These are phyloP conservation scores for Nemotelus pantherinus DNA, from an alignment of 2,888 invertebrate species.

Conservation along the genomic window DNA sequence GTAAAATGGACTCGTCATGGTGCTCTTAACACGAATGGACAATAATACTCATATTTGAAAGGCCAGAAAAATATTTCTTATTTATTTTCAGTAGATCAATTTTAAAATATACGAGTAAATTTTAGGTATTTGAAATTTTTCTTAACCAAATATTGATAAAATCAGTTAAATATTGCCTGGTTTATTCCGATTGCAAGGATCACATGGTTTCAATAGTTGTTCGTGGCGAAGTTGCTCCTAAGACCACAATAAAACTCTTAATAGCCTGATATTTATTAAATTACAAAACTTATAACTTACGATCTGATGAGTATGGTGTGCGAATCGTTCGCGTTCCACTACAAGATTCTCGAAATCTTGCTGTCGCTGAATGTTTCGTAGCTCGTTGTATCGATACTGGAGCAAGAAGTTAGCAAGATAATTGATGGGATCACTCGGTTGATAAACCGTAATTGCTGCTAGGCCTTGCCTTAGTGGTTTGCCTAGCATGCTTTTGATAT, in stretches of 20 bases:
- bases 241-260: neutral
- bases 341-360: conserved; percentile 48
- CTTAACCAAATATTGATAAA: neutral
- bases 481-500: conserved; percentile 44
- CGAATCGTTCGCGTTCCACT: conserved; percentile 34
- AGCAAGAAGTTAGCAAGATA: conserved; percentile 52
- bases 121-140: neutral
- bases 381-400: conserved; percentile 49
- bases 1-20: conserved; percentile 81
- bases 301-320: conserved; percentile 1
- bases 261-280: neutral
- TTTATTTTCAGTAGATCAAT: neutral
- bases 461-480: conserved; percentile 49
- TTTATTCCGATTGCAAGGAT: neutral
- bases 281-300: neutral
- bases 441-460: conserved; percentile 47
- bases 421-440: conserved; percentile 52
- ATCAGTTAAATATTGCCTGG: neutral
- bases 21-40: conserved; percentile 65
- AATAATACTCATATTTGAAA: neutral
- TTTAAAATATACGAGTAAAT: neutral
- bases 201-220: neutral
- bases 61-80: neutral
- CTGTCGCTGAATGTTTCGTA: conserved; percentile 43
- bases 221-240: conserved; percentile 4